Evolutionary conservation across 2,113 vertebrate species (phyloP).

Genomic region (Cochlearius cochlearius): DNA sequence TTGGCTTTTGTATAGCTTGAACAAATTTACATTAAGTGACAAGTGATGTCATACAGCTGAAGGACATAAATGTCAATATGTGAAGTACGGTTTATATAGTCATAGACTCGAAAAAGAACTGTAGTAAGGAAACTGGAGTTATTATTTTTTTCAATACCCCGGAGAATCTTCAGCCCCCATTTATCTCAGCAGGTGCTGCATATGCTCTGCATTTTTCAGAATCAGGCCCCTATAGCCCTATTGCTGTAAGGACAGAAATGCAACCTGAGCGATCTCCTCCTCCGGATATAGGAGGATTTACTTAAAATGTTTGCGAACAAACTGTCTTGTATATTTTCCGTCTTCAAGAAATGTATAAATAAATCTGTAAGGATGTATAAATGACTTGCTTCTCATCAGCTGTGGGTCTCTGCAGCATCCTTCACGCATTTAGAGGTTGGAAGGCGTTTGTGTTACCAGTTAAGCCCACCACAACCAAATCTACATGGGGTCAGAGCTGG

Average conservation of each 20-base stretch:
- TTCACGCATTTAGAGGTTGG: neutral
- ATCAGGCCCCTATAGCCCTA: neutral
- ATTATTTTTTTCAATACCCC: neutral
- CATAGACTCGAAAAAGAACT: conserved; percentile 3
- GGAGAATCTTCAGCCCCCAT: neutral
- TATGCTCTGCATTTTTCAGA: neutral
- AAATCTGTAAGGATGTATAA: neutral
- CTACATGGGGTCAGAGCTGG: neutral
- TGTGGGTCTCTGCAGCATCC: neutral
- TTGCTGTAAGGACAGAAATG: neutral
- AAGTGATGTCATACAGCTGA: conserved; percentile 53
- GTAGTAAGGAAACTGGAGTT: neutral
- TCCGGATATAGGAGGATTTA: neutral
- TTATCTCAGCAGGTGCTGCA: neutral
- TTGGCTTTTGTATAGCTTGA: conserved; percentile 61
- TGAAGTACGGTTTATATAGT: conserved; percentile 29
- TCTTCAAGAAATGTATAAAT: neutral
- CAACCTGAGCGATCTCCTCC: neutral
- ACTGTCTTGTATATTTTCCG: neutral
- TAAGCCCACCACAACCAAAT: neutral
- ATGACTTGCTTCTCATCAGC: neutral
- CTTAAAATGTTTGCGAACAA: neutral
- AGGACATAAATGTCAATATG: conserved; percentile 66
- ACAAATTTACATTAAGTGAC: conserved; percentile 71
- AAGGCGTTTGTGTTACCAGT: neutral